Conservation (phyloP, 2,888 invertebrate species). For the Polymixis flavicincta region DNA sequence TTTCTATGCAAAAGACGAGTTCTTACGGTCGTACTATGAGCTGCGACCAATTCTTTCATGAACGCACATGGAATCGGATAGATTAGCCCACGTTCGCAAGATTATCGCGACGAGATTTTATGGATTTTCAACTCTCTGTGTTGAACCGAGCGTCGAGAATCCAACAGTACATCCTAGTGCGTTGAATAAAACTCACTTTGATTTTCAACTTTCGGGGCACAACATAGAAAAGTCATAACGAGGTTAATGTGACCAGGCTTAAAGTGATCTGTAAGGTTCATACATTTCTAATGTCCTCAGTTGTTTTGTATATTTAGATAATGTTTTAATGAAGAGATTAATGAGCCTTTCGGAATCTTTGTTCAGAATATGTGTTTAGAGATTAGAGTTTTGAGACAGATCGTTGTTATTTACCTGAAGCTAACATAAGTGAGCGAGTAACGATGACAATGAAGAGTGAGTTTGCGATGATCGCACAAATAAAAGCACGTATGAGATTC, state of each 20-base stretch:
- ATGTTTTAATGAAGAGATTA: constrained; percentile 5
- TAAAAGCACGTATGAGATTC: constrained; percentile 51
- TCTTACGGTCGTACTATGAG: not conserved
- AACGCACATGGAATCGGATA: not conserved
- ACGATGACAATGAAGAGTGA: constrained; percentile 40
- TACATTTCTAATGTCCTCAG: constrained; percentile 2
- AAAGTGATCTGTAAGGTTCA: not conserved
- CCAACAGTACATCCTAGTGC: no score
- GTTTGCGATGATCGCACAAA: constrained; percentile 39
- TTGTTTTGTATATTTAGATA: constrained; percentile 6
- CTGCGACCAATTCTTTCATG: not conserved
- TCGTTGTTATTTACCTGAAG: constrained; percentile 10
- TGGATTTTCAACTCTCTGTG: no score
- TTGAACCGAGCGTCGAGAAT: no score
- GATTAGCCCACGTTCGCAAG: no score
- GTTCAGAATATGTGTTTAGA: constrained; percentile 2
- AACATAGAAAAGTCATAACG: not conserved
- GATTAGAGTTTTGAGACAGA: constrained; percentile 42
- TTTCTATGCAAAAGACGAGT: not conserved
- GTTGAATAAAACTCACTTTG: no score
- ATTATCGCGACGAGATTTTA: no score
- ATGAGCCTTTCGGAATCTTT: constrained; percentile 5
- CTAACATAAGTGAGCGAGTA: constrained; percentile 16
- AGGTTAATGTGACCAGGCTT: not conserved
- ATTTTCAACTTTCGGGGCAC: no score